phyloP scores from a whole-genome alignment of 2,113 vertebrate species.

The Andinoacara biseriatus region DNA sequence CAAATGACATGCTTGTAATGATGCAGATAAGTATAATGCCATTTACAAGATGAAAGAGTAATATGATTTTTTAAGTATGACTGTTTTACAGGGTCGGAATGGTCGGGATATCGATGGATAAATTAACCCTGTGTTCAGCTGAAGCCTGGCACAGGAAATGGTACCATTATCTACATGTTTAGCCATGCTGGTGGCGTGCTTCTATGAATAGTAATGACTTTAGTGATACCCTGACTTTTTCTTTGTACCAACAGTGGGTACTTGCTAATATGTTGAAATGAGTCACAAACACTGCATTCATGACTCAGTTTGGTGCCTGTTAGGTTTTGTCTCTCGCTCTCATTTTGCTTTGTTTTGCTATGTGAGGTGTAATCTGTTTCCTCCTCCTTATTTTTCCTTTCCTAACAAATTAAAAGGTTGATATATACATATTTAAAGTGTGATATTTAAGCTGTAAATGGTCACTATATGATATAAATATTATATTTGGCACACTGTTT shows the following conservation, averaged over 20 bases:
- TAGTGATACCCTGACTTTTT: background rate
- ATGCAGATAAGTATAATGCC: background rate
- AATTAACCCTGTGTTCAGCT: background rate
- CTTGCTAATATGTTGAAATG: background rate
- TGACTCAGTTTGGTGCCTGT: background rate
- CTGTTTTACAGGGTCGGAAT: background rate
- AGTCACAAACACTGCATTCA: background rate
- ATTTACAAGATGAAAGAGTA: background rate
- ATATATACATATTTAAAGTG: background rate
- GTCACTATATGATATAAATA: background rate
- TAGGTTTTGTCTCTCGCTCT: accelerated
- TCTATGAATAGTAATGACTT: slow-evolving; percentile 5
- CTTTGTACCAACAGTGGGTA: background rate
- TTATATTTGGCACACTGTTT: background rate
- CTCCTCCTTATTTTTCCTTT: background rate
- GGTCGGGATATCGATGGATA: background rate
- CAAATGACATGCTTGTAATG: background rate
- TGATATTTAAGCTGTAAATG: background rate
- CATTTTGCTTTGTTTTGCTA: background rate
- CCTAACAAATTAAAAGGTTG: background rate
- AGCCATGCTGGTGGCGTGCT: background rate
- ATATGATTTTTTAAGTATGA: background rate
- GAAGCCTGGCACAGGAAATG: background rate
- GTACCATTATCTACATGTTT: background rate
- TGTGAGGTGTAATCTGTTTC: background rate